Evolutionary conservation across 2,113 vertebrate genomes (phyloP), one percentile per base, ranked within the genome.

Genomic region (Trogon surrucura): DNA sequence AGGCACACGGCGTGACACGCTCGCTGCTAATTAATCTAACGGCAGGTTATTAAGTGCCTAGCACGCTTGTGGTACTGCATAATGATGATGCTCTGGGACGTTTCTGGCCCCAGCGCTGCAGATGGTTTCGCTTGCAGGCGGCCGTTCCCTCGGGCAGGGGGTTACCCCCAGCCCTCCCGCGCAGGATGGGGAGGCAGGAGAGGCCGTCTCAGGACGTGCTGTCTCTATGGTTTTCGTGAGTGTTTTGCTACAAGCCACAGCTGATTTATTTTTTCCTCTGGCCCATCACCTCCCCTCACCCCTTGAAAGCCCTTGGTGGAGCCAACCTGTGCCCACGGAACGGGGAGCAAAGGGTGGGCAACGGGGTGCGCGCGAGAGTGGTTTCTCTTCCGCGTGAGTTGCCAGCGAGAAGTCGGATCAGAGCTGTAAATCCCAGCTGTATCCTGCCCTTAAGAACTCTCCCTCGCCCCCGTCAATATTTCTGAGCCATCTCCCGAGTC

Each of bases 341-440:
- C 0, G 5, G 72, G 48, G 27, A 44, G 50, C 6, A 13, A 3
- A 13, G 61, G 25, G 5, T 13, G 69, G 62, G 64, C 8, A 2
- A 2, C 1, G 2, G 77, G 84, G 50, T 2, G 34, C 36, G 11
- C 3, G 5, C 2, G 13, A 14, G 61, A 36, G 75, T 23, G 54
- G 54, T 29, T 62, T 47, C 90, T 78, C 41, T 17, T 60, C 91
- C 51, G 0, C 41, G 91, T 10, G 67, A n/a, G 65, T 2, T 0
- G 1, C 66, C 54, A 17, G 56, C 0, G 16, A 64, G 91, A 16
- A 70, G 82, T 74, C 47, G 23, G 93, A 54, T 95, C 95, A 89
- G 92, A 25, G 87, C 93, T 16, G 82, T 16, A 96, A 97, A 96
- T 97, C 96, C 87, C 53, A 1, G 87, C 94, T 61, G 93, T 11